A percentile compares a stretch with the other conserved stretches of the same genome.
These are phyloP conservation scores for Gymnothorax javanicus DNA, from an alignment of 2,797 vertebrate species.

Conservation along the genomic window DNA sequence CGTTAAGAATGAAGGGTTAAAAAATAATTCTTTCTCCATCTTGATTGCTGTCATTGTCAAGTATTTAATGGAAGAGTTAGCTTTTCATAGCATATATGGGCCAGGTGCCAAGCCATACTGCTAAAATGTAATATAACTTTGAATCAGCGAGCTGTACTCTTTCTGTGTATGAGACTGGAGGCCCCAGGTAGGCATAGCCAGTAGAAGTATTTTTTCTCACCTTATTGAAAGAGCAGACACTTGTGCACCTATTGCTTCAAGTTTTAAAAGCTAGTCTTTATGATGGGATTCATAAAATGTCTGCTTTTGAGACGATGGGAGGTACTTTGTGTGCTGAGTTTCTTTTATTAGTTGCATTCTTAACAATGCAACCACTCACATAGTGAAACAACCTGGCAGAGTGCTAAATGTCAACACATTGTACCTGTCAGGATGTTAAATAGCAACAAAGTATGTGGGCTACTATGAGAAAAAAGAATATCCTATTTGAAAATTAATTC, in stretches of 20 bases:
- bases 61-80: slow-evolving; percentile 4
- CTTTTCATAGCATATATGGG: not conserved
- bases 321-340: not conserved
- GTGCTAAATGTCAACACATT: not conserved
- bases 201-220: not conserved
- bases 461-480: not conserved
- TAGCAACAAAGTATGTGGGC: not conserved
- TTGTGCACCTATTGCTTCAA: not conserved
- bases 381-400: not conserved
- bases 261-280: not conserved
- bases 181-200: not conserved
- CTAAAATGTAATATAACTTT: not conserved
- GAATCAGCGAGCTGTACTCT: not conserved
- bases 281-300: not conserved
- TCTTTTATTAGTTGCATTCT: not conserved
- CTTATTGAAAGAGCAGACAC: not conserved
- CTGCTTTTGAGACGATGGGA: not conserved
- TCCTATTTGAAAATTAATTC: not conserved
- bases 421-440: not conserved
- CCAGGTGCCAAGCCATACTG: not conserved
- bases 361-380: not conserved
- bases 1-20: not conserved
- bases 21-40: not conserved
- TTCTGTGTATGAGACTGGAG: not conserved
- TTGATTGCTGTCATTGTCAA: not conserved